Evolutionary conservation across 2,113 vertebrate genomes (phyloP).

Genomic region (Daphoenositta chrysoptera): DNA sequence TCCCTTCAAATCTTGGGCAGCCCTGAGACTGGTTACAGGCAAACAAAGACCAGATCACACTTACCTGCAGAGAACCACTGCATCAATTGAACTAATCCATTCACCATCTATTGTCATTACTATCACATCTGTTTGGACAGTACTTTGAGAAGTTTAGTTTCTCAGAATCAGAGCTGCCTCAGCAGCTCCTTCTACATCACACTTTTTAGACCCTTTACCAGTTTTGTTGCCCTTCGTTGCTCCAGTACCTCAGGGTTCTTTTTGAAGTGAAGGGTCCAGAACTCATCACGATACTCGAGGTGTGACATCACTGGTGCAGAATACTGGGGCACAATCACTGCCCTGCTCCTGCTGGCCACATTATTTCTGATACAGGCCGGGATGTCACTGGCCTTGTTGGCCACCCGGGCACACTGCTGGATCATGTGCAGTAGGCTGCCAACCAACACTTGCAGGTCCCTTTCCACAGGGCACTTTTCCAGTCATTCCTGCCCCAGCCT

Average conservation of each 20-base stretch:
- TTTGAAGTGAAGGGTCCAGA: neutral
- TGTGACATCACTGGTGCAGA: fast-evolving
- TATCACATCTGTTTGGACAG: neutral
- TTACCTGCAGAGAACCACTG: neutral
- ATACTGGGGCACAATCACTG: neutral
- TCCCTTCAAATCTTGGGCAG: neutral
- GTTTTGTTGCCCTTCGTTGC: neutral
- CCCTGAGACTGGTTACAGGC: neutral
- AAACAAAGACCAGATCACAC: neutral
- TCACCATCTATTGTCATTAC: neutral
- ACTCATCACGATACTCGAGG: fast-evolving
- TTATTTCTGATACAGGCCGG: neutral
- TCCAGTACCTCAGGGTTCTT: neutral
- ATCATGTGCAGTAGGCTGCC: neutral
- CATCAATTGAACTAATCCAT: neutral
- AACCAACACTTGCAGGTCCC: neutral
- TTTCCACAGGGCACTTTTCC: neutral
- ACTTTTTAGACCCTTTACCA: neutral
- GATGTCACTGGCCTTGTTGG: neutral
- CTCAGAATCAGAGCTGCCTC: neutral
- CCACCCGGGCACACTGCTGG: neutral
- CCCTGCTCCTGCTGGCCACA: neutral
- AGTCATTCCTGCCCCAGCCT: neutral
- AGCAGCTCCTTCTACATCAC: neutral
- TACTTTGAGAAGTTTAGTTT: neutral